These are phyloP conservation scores for Pachyrhynchus sulphureomaculatus DNA, from an alignment of 1,140 invertebrate species.

Conservation along the genomic window DNA sequence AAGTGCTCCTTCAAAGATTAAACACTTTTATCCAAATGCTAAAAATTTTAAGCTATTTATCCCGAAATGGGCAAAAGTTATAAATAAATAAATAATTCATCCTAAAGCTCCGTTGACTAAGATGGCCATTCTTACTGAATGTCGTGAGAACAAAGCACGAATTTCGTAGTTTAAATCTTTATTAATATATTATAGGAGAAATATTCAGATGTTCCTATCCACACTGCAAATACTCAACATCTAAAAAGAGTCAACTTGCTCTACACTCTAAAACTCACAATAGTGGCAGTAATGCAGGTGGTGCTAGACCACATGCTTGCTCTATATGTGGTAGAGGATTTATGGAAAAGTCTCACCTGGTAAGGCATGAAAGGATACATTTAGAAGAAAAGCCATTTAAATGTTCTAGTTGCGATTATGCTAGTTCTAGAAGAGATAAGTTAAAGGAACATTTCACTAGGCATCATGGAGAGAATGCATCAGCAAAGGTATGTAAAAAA, in stretches of 20 bases:
- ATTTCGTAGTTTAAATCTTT: background rate
- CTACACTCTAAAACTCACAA: constrained; percentile 66
- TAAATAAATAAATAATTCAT: too few species aligned
- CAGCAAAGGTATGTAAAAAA: constrained; percentile 52
- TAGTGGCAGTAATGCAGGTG: constrained; percentile 36
- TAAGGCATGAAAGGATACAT: constrained; percentile 65
- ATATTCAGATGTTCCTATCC: constrained; percentile 59
- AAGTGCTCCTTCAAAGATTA: too few species aligned
- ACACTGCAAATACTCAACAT: constrained; percentile 65
- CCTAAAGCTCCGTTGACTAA: too few species aligned
- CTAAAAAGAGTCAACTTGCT: constrained; percentile 66
- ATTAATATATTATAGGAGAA: constrained; percentile 46
- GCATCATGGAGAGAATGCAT: constrained; percentile 61
- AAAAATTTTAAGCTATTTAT: too few species aligned
- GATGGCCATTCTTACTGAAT: too few species aligned
- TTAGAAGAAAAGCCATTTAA: constrained; percentile 62
- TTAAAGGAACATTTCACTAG: constrained; percentile 66
- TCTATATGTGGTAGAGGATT: constrained; percentile 63
- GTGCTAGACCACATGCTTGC: constrained; percentile 64
- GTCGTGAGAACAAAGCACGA: too few species aligned
- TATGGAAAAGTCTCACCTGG: constrained; percentile 68
- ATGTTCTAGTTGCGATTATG: constrained; percentile 65
- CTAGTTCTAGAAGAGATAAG: constrained; percentile 65
- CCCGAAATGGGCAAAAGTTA: too few species aligned
- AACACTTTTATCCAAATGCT: too few species aligned